phyloP scores from a whole-genome alignment of 1,140 invertebrate genomes.

The Babylonia areolata region DNA sequence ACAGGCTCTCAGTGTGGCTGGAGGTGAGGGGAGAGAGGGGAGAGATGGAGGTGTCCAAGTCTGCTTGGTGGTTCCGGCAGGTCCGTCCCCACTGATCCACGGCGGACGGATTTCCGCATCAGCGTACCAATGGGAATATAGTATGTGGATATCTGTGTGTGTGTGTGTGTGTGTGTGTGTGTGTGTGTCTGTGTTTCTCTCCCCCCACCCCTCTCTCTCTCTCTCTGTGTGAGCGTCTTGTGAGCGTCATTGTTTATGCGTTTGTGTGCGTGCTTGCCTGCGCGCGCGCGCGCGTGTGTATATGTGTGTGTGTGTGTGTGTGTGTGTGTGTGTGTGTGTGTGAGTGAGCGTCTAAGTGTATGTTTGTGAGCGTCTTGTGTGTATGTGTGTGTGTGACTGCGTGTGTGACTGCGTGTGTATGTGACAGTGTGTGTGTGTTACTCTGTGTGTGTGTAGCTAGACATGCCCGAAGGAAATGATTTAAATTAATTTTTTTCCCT shows the following conservation, averaged over 20 bases:
- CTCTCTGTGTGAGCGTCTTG: not conserved
- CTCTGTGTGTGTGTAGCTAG: not conserved
- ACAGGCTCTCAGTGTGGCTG: too few relatives aligned
- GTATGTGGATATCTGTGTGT: not conserved
- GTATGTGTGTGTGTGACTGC: too few relatives aligned
- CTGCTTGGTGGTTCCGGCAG: not conserved
- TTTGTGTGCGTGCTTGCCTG: not conserved
- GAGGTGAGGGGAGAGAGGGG: too few relatives aligned
- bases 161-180: not conserved
- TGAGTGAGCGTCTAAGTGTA: not conserved
- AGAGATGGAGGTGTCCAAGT: too few relatives aligned
- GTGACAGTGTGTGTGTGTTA: not conserved
- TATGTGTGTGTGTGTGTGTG: constrained; percentile 5
- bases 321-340: not conserved
- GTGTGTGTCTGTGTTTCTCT: not conserved
- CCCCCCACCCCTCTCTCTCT: not conserved
- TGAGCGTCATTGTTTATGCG: not conserved
- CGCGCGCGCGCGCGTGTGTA: not conserved
- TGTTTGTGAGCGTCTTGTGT: too few relatives aligned
- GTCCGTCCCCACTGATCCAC: too few relatives aligned
- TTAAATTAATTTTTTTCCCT: not conserved
- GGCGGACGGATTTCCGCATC: too few relatives aligned
- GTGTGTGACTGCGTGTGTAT: too few relatives aligned
- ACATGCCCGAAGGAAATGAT: not conserved
- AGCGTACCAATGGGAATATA: too few relatives aligned